Percentiles rank a stretch among this genome's conserved stretches.
Conservation (phyloP, 2,888 invertebrate genomes). For the Smittia aterrima region DNA sequence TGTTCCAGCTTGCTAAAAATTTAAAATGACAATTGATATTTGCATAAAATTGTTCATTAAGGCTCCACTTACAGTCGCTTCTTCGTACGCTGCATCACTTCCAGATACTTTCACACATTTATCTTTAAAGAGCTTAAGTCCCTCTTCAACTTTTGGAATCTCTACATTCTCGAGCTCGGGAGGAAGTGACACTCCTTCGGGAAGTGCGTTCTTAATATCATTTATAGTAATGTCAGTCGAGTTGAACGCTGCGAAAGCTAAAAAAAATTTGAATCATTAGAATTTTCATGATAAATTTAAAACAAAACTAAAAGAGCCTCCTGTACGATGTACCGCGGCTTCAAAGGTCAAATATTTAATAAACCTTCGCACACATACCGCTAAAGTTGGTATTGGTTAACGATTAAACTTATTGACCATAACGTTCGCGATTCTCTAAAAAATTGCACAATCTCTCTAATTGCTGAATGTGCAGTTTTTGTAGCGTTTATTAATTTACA, state of each 20-base stretch:
- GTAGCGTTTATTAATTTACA: too few relatives aligned
- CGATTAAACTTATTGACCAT: too few relatives aligned
- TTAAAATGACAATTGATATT: not conserved
- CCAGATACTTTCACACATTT: slow-evolving; percentile 68
- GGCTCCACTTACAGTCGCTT: slow-evolving; percentile 55
- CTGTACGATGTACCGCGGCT: too few relatives aligned
- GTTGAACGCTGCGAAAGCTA: slow-evolving; percentile 6
- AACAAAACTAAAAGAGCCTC: too few relatives aligned
- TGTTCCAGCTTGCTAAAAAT: slow-evolving; percentile 52
- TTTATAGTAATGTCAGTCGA: not conserved
- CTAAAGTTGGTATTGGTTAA: too few relatives aligned
- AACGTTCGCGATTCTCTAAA: too few relatives aligned
- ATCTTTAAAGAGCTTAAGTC: slow-evolving; percentile 58
- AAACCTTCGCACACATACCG: too few relatives aligned
- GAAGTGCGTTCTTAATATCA: slow-evolving; percentile 7
- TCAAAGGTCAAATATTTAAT: too few relatives aligned
- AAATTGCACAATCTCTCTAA: too few relatives aligned
- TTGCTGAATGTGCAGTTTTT: too few relatives aligned
- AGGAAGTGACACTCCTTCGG: slow-evolving; percentile 17
- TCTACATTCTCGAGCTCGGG: not conserved
- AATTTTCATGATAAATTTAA: too few relatives aligned
- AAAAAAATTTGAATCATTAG: not conserved
- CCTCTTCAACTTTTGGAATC: slow-evolving; percentile 51
- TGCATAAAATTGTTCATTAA: not conserved
- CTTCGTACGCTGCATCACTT: slow-evolving; percentile 58